These are phyloP conservation scores for Drosophila sproati DNA, from an alignment of 1,140 invertebrate genomes.

Conservation along the genomic window DNA sequence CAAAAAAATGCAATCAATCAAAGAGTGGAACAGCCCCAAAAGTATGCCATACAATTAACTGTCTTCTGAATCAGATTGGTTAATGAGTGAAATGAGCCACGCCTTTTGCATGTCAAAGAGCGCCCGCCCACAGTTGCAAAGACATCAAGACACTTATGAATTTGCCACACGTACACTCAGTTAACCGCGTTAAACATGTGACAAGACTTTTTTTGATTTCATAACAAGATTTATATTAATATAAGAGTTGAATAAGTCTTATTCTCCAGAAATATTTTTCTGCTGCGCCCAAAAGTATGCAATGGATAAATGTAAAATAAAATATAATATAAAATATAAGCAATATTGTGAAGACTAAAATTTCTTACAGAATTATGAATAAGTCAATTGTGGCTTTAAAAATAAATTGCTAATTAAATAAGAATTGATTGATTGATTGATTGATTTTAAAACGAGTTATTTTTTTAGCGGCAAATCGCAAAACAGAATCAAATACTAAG, in stretches of 20 bases:
- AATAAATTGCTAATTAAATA: not conserved
- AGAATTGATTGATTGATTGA: not conserved
- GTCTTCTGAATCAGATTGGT: not conserved
- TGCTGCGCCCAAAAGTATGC: too few relatives aligned
- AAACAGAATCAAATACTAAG: not conserved
- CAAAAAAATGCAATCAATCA: slow-evolving; percentile 26
- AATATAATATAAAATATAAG: not conserved
- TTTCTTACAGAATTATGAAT: not conserved
- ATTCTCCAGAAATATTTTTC: too few relatives aligned
- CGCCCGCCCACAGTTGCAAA: slow-evolving; percentile 29
- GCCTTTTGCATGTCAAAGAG: slow-evolving; percentile 66
- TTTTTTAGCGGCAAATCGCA: too few relatives aligned
- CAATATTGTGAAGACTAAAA: not conserved
- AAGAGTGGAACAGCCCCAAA: slow-evolving; percentile 2
- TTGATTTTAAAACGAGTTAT: too few relatives aligned
- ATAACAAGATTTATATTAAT: not conserved
- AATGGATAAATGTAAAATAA: too few relatives aligned
- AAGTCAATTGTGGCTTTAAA: not conserved
- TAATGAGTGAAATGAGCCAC: slow-evolving; percentile 49
- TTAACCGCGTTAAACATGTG: too few relatives aligned
- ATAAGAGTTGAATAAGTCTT: too few relatives aligned
- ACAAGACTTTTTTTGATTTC: too few relatives aligned
- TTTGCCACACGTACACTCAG: not conserved
- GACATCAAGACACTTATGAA: slow-evolving; percentile 28
- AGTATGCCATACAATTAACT: slow-evolving; percentile 15